Evolutionary conservation across 2,888 invertebrate species (phyloP), one percentile per base, ranked within the genome.

Genomic region (Abrostola triplasia): DNA sequence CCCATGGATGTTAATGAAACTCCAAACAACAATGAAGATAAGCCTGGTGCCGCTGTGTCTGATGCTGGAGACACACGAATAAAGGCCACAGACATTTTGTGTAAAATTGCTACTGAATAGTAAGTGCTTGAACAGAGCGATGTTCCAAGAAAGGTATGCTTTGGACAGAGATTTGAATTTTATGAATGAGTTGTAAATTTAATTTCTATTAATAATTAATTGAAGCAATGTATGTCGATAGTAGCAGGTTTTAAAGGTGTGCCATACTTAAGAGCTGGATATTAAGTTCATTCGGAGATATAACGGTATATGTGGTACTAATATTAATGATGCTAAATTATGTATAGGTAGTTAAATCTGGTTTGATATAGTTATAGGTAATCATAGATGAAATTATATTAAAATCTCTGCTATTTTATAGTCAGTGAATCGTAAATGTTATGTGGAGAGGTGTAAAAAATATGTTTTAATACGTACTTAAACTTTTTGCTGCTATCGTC

Each of bases 21-120:
- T 80, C 52, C 58, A 63, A 81, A 84, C 83, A 80, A 88, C 86
- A 87, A 87, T 82, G 61, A 59, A 70, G 86, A 85, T 89, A 82
- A 89, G 85, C 82, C 79, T 76, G 91, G 92, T 88, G 92, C 91
- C 92, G 80, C 73, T 74, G 69, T 83, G 92, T 92, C 92, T 92
- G 87, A 72, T 60, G 77, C 71, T 55, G 59, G 59, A 51, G 54
- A 66, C 66, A 67, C 61, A 66, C 73, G 77, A 81, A 76, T 76
- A 69, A 70, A 62, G 63, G 58, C 77, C 67, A 65, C 66, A 59
- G 47, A 48, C 70, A 48, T 42, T 67, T 51, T 73, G 61, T 70
- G 67, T 63, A 65, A 70, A 66, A 74, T 49, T 60, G 37, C 24
- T 60, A 70, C 51, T 70, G 60, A 72, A 74, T 72, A 24, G 48